Percentiles rank a stretch among this genome's conserved stretches.
These are phyloP conservation scores for Drepana arcuata DNA, from an alignment of 1,140 invertebrate species.

Conservation along the genomic window DNA sequence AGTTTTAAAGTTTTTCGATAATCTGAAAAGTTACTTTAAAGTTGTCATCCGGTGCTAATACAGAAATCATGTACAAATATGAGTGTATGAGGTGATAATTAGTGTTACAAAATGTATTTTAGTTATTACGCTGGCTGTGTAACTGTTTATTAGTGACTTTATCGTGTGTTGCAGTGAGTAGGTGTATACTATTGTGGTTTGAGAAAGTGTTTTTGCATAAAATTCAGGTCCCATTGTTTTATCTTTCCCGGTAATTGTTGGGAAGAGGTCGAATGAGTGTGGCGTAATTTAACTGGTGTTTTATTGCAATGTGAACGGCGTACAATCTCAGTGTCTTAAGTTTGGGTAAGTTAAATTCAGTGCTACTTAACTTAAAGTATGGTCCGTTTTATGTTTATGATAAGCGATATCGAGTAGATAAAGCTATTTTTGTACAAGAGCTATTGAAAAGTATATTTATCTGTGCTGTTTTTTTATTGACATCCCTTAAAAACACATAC, in stretches of 20 bases:
- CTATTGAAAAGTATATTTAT: too few relatives aligned
- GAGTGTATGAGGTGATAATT: neutral
- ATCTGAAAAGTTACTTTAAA: slow-evolving; percentile 19
- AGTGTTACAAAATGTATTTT: slow-evolving; percentile 18
- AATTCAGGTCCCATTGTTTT: slow-evolving; percentile 67
- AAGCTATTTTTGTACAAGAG: too few relatives aligned
- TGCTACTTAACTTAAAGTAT: too few relatives aligned
- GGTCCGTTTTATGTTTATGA: too few relatives aligned
- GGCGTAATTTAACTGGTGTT: too few relatives aligned
- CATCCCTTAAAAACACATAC: too few relatives aligned
- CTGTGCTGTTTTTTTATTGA: too few relatives aligned
- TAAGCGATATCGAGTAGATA: too few relatives aligned
- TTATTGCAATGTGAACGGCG: too few relatives aligned
- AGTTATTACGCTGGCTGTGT: slow-evolving; percentile 38
- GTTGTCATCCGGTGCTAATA: too few relatives aligned
- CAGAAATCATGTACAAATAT: slow-evolving; percentile 5
- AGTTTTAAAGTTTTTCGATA: slow-evolving; percentile 38
- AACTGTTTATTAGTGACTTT: slow-evolving; percentile 67
- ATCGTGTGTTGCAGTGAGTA: slow-evolving; percentile 70
- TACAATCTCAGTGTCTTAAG: too few relatives aligned
- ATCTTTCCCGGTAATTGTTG: slow-evolving; percentile 52
- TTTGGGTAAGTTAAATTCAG: too few relatives aligned
- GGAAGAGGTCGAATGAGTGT: slow-evolving; percentile 44
- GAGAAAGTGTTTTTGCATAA: slow-evolving; percentile 70
- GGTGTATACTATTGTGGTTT: slow-evolving; percentile 55